Evolutionary conservation across 2,113 vertebrate species (phyloP).

Genomic region (Paracanthobrama guichenoti): DNA sequence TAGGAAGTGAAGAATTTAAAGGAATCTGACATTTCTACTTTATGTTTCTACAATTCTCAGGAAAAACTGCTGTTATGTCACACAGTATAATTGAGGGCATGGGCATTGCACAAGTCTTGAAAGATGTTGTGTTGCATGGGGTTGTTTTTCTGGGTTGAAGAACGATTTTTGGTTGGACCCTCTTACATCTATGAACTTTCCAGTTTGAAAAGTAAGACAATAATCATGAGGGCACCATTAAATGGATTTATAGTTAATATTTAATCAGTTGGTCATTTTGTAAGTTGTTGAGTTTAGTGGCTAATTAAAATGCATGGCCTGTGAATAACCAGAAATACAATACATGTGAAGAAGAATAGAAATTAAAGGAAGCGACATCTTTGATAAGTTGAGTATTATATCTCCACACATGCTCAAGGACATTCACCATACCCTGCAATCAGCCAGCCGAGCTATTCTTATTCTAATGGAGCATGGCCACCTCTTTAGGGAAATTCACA

Average conservation of each 20-base stretch:
- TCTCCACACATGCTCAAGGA: neutral
- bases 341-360: neutral
- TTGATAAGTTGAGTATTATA: neutral
- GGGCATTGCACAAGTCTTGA: neutral
- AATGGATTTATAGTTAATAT: neutral
- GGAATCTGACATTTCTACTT: neutral
- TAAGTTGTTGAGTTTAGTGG: neutral
- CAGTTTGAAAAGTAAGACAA: neutral
- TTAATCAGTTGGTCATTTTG: neutral
- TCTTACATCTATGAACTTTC: neutral
- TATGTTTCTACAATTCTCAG: neutral
- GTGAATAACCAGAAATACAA: neutral
- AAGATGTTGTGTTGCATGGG: neutral
- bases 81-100: neutral
- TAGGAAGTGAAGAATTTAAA: neutral
- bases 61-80: neutral
- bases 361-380: neutral
- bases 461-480: conserved; percentile 21
- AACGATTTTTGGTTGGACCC: neutral
- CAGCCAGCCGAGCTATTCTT: conserved; percentile 7
- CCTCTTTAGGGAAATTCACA: conserved; percentile 26
- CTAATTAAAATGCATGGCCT: neutral
- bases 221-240: neutral
- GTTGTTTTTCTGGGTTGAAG: neutral
- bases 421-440: conserved; percentile 2